Base-by-base conservation (phyloP, 2,888 invertebrate species). In the Tachina fera region DNA sequence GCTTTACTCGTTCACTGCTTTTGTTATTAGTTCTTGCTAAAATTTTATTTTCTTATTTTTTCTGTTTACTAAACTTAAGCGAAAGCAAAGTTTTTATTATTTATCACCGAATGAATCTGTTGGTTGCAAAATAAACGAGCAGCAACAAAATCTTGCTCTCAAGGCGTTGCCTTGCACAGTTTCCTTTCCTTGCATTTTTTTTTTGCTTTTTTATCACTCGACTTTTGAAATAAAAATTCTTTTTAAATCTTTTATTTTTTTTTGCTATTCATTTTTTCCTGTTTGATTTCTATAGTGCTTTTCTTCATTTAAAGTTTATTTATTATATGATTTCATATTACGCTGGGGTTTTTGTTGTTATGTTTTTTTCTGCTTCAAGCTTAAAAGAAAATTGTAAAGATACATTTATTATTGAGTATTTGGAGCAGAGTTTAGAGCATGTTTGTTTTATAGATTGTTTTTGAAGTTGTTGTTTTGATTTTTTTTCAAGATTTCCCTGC, bases 221-320 rank as follows among this genome's bases (percentile, higher is more conserved):
- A 51, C 61, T 61, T 43, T 11, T 51, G 19, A 19, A 76, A 82
- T 89, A 89, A 89, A 90, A 89, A 90, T 90, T 90, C 89, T 90
- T 90, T 90, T 90, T 2, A 90, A 91, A 91, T 91, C 90, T 89
- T 90, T 88, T 67, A 16, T 89, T 88, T 90, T 89, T 88, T 88
- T 87, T 87, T 87, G 19, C 13, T n/a, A 9, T 47, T 51, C n/a
- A 31, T 78, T 16, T 61, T n/a, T 53, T 14, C 8, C 22, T 77
- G 49, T 39, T 77, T 72, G 63, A 67, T 75, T 78, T 77, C 63
- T 68, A 47, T 53, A 45, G 47, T 72, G 65, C 70, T 80, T 78
- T 82, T 65, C 58, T 63, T 56, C 31, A 19, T 43, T 58, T 78
- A 70, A 63, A 56, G 56, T 76, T 85, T 83, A 81, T 78, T 86